Evolutionary conservation across 2,888 invertebrate species (phyloP).

Genomic region (Caenorhabditis panamensis): DNA sequence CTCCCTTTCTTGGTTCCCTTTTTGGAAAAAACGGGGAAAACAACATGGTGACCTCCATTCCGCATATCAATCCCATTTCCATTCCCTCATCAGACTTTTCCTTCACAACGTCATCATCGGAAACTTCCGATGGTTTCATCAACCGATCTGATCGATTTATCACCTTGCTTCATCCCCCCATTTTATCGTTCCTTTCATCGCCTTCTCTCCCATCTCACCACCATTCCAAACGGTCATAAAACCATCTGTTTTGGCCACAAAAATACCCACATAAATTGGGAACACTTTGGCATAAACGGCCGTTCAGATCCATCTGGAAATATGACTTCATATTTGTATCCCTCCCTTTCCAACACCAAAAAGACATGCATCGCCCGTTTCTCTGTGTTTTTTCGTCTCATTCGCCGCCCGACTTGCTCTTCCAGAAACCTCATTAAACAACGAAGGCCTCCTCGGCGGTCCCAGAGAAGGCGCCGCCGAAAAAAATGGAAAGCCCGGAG

Average conservation of each 20-base stretch:
- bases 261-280: conserved; percentile 29
- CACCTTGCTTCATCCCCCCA: conserved; percentile 36
- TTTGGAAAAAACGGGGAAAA: conserved; percentile 4
- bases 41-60: conserved; percentile 32
- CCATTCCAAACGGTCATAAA: conserved; percentile 38
- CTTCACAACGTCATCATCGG: conserved; percentile 25
- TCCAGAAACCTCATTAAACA: conserved; percentile 51
- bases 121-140: conserved; percentile 35
- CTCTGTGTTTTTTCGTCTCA: conserved; percentile 2
- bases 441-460: conserved; percentile 25
- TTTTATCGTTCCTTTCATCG: conserved; percentile 50
- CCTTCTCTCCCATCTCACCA: conserved; percentile 16
- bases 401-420: conserved; percentile 6
- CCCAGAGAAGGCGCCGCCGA: conserved; percentile 21
- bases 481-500: neutral
- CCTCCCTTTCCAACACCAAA: neutral
- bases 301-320: neutral
- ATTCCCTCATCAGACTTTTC: conserved; percentile 1
- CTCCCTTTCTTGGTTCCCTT: neutral
- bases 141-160: conserved; percentile 45
- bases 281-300: neutral
- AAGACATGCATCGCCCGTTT: neutral
- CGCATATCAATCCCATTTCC: conserved; percentile 41
- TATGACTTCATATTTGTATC: conserved; percentile 1
- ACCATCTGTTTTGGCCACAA: conserved; percentile 34